Percentiles rank a stretch among this genome's conserved stretches.
These are phyloP conservation scores for Tylochromis polylepis DNA, from an alignment of 2,113 vertebrate species.

Conservation along the genomic window DNA sequence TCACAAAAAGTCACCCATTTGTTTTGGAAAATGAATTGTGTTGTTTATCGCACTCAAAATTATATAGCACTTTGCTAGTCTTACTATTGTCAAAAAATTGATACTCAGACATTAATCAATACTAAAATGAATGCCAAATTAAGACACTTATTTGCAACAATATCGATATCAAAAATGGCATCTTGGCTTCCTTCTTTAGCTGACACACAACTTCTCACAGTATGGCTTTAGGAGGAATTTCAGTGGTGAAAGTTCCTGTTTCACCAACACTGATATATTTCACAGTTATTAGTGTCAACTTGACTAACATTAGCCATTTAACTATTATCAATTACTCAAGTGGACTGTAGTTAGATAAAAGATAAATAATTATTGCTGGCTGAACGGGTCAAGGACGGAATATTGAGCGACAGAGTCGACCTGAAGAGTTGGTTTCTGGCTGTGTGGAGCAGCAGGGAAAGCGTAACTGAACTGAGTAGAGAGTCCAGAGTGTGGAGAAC, in stretches of 20 bases:
- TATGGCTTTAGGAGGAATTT: background rate
- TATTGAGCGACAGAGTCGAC: background rate
- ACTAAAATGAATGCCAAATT: background rate
- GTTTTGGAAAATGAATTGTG: background rate
- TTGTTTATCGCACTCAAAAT: background rate
- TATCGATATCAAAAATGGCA: background rate
- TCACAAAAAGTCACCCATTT: background rate
- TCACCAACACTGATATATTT: background rate
- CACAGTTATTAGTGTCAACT: background rate
- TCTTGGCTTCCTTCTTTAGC: background rate
- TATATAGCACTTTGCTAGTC: background rate
- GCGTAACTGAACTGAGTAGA: background rate
- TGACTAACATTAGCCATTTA: background rate
- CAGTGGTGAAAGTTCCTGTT: background rate
- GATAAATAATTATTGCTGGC: background rate
- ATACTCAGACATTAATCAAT: background rate
- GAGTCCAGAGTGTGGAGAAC: background rate
- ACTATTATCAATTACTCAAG: background rate
- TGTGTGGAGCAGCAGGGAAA: background rate
- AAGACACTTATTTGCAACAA: background rate
- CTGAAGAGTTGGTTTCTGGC: background rate
- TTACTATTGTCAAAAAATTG: background rate
- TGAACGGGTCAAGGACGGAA: background rate
- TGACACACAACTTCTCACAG: background rate
- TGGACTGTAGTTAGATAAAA: background rate